Conservation (phyloP, 1,140 invertebrate species). For the Anadara kagoshimensis region DNA sequence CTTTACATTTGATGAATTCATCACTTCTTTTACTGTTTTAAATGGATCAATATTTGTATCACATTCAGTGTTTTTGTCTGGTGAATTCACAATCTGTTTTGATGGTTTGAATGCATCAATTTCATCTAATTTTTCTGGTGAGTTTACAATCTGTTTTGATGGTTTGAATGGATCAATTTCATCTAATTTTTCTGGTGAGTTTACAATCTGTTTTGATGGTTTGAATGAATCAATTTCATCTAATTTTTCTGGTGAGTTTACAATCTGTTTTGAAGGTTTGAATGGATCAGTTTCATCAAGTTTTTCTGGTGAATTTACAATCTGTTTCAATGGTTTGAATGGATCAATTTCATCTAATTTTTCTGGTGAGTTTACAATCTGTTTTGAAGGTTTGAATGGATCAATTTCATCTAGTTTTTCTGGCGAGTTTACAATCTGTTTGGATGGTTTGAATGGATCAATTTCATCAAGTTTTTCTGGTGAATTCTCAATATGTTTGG, state of each 20-base stretch:
- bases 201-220: too few species aligned
- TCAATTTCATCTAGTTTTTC: neutral
- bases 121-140: neutral
- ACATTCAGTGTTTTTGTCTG: neutral
- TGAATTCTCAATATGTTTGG: constrained; percentile 9
- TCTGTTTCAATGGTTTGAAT: constrained; percentile 12
- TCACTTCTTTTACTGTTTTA: neutral
- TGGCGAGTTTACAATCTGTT: constrained; percentile 17
- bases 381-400: constrained; percentile 19
- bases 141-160: constrained; percentile 14
- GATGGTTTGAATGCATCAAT: constrained; percentile 17
- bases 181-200: neutral
- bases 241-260: too few species aligned
- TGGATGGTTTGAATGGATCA: constrained; percentile 22
- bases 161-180: constrained; percentile 23
- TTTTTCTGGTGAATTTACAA: constrained; percentile 5
- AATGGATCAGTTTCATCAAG: too few species aligned
- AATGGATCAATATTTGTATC: neutral
- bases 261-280: too few species aligned
- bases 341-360: constrained; percentile 29
- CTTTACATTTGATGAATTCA: neutral
- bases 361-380: constrained; percentile 17
- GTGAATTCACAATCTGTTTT: constrained; percentile 23
- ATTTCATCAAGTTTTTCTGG: constrained; percentile 10
- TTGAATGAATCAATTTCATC: too few species aligned